phyloP scores from a whole-genome alignment of 2,797 vertebrate species.

The Agapornis canus region DNA sequence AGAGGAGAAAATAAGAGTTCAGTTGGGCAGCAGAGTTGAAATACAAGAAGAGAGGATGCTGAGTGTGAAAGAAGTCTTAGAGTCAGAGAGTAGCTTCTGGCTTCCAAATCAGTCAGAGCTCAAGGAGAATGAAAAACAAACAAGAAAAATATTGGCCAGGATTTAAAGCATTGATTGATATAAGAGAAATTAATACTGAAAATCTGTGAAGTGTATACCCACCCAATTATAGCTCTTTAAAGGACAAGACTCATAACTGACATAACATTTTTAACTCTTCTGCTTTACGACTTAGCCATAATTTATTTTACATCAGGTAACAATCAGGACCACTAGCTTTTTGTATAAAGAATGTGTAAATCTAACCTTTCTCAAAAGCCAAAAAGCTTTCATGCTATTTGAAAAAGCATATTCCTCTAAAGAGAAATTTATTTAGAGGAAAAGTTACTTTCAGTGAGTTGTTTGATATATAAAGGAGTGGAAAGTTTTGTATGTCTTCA shows the following conservation, averaged over 20 bases:
- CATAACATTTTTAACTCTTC: neutral
- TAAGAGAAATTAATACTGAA: neutral
- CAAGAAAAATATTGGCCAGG: neutral
- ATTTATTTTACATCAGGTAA: neutral
- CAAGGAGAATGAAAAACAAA: neutral
- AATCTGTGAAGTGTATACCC: neutral
- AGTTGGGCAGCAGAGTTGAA: neutral
- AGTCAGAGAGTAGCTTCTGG: neutral
- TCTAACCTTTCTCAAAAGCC: neutral
- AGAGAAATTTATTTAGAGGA: neutral
- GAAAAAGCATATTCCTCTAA: neutral
- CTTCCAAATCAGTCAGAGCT: neutral
- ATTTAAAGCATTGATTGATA: neutral
- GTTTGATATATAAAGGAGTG: neutral
- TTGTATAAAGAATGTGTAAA: neutral
- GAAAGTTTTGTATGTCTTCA: neutral
- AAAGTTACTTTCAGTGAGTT: neutral
- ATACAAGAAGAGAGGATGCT: neutral
- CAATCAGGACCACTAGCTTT: neutral
- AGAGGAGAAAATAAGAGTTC: neutral
- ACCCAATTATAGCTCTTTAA: neutral
- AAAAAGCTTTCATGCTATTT: neutral
- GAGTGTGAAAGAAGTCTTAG: neutral
- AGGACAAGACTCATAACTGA: neutral
- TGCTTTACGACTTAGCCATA: neutral